phyloP scores from a whole-genome alignment of 2,888 invertebrate species.

The Teleiodes luculella region DNA sequence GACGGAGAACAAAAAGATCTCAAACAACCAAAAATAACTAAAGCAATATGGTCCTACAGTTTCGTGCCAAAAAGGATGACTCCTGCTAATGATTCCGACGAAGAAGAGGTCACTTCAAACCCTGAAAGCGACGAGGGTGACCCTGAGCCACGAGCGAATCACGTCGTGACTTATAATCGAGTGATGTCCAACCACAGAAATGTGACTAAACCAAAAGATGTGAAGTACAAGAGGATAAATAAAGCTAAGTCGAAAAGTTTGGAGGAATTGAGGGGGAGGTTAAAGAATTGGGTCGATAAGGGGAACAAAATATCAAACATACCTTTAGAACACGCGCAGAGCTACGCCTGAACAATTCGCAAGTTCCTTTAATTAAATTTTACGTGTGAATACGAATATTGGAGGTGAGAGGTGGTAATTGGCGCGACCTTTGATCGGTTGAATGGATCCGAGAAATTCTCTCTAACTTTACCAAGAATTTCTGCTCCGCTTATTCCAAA shows the following conservation, averaged over 20 bases:
- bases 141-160: slow-evolving; percentile 62
- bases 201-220: slow-evolving; percentile 93
- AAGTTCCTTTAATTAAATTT: slow-evolving; percentile 51
- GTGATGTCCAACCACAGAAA: slow-evolving; percentile 95
- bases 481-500: background rate
- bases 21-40: slow-evolving; percentile 46
- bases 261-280: slow-evolving; percentile 88
- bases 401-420: background rate
- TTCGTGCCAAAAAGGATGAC: slow-evolving; percentile 74
- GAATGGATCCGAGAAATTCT: background rate
- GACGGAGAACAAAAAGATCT: slow-evolving; percentile 58
- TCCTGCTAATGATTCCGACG: slow-evolving; percentile 63
- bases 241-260: slow-evolving; percentile 94
- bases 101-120: slow-evolving; percentile 60
- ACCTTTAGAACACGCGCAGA: slow-evolving; percentile 83
- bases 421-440: background rate
- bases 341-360: slow-evolving; percentile 72
- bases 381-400: slow-evolving; percentile 14
- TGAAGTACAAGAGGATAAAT: slow-evolving; percentile 93
- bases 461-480: background rate
- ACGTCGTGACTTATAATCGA: slow-evolving; percentile 88
- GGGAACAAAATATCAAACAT: slow-evolving; percentile 84
- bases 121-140: slow-evolving; percentile 65
- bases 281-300: slow-evolving; percentile 92
- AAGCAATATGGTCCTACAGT: slow-evolving; percentile 69